Base-by-base conservation (phyloP, 2,888 invertebrate species). In the Liodrosophila aerea region DNA sequence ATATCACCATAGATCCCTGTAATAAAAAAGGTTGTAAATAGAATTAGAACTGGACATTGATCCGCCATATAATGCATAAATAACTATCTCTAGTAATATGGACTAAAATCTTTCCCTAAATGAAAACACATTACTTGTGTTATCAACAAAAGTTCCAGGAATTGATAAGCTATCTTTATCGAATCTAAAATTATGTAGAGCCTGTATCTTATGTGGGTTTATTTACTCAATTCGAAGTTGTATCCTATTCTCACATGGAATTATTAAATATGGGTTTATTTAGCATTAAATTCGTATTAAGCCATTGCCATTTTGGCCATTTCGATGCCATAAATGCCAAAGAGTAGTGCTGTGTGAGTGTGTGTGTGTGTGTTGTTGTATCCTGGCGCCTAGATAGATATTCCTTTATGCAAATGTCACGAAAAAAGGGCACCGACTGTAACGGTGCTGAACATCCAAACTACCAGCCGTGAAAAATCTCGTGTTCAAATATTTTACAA, bases 401-500 rank as follows among this genome's bases (percentile, higher is more conserved):
- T 68, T 71, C 80, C 62, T 78, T 85, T 80, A 80, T 80, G 78
- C 85, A 78, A 78, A 78, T 78, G 15, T 29, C 3, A 7, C 34
- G 8, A 15, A 13, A 11, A 4, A 8, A 34, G 16, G 37, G 8
- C 37, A 45, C 52, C 46, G 54, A 50, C 77, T 62, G 84, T 62
- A 86, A 86, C 85, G 65, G 83, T 73, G 59, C 86, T 75, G 85
- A 82, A 82, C 86, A 82, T 86, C 44, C 85, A 85, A 82, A 82
- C 85, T 82, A 86, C 86, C 82, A 85, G 63, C 82, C 82, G 86
- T 86, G 85, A 86, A 82, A 82, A 86, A 86, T 84, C 73, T 86
- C 78, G 78, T 86, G 78, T 75, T 86, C 68, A 73, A 85, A 86
- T 86, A 86, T 82, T 82, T 86, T 77, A 82, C 76, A 78, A 83